Evolutionary conservation across 1,140 invertebrate species (phyloP).

Genomic region (Eufriesea mexicana): DNA sequence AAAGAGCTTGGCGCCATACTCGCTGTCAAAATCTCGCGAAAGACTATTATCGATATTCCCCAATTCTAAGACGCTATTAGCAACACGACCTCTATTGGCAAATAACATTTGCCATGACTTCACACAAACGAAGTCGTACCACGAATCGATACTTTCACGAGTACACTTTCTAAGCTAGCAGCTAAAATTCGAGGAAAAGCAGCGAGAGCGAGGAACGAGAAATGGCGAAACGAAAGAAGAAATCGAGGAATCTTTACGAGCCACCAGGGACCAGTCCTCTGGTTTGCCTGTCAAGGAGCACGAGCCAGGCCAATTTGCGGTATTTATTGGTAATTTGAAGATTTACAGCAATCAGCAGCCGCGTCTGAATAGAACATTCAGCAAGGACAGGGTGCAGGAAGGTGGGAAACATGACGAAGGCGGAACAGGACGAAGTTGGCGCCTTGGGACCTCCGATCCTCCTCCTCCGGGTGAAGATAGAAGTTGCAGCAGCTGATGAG

Average conservation of each 20-base stretch:
- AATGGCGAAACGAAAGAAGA: neutral
- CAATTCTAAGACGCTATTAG: no score
- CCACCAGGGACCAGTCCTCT: slow-evolving; percentile 53
- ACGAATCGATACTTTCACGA: no score
- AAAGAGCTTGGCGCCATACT: no score
- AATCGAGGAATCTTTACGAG: slow-evolving; percentile 49
- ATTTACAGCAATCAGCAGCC: slow-evolving; percentile 60
- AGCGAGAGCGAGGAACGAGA: neutral
- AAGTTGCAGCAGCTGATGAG: slow-evolving; percentile 77
- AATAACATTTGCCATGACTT: no score
- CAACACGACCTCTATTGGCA: no score
- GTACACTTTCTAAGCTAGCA: no score
- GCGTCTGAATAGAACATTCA: slow-evolving; percentile 23
- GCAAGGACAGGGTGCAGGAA: slow-evolving; percentile 21
- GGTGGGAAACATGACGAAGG: slow-evolving; percentile 57
- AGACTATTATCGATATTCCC: no score
- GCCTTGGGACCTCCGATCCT: slow-evolving; percentile 67
- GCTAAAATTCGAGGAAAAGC: neutral
- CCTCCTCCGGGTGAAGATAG: slow-evolving; percentile 61
- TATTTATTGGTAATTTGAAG: slow-evolving; percentile 76
- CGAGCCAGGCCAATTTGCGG: slow-evolving; percentile 70
- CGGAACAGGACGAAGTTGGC: slow-evolving; percentile 71
- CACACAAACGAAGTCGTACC: no score
- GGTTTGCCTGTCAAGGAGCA: slow-evolving; percentile 48
- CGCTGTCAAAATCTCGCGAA: no score